Conservation (phyloP, 1,140 invertebrate genomes). For the Zaprionus vittiger region DNA sequence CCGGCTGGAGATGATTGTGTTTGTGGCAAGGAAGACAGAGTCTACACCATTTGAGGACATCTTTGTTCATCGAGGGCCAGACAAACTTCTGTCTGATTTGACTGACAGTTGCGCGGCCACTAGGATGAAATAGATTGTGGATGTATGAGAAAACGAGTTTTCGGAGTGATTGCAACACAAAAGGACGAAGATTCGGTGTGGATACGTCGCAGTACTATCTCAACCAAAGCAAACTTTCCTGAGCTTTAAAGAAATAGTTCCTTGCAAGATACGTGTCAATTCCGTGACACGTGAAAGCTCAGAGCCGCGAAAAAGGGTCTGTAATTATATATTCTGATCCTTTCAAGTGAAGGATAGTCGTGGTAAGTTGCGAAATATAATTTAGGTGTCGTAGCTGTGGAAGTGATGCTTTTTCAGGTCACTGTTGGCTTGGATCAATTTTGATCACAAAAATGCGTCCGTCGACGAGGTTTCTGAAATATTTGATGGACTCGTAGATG, state of each 20-base stretch:
- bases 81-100: background rate
- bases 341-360: slow-evolving; percentile 24
- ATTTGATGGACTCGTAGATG: slow-evolving; percentile 43
- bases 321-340: slow-evolving; percentile 50
- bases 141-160: slow-evolving; percentile 24
- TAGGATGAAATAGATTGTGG: no score
- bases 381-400: slow-evolving; percentile 71
- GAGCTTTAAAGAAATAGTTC: slow-evolving; percentile 44
- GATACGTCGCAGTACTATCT: slow-evolving; percentile 26
- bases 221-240: slow-evolving; percentile 53
- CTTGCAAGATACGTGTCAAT: background rate
- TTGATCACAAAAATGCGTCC: slow-evolving; percentile 41
- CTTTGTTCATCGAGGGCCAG: slow-evolving; percentile 42
- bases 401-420: slow-evolving; percentile 66
- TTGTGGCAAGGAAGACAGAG: slow-evolving; percentile 46
- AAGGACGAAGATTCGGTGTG: slow-evolving; percentile 67
- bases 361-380: slow-evolving; percentile 50
- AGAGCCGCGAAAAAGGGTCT: slow-evolving; percentile 44
- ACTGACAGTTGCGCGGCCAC: slow-evolving; percentile 3
- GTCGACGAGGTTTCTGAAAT: no score
- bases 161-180: slow-evolving; percentile 55
- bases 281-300: background rate
- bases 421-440: slow-evolving; percentile 71
- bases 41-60: slow-evolving; percentile 41
- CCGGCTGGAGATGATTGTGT: no score